These are phyloP conservation scores for Archocentrus centrarchus DNA, from an alignment of 2,113 vertebrate genomes.

Conservation along the genomic window DNA sequence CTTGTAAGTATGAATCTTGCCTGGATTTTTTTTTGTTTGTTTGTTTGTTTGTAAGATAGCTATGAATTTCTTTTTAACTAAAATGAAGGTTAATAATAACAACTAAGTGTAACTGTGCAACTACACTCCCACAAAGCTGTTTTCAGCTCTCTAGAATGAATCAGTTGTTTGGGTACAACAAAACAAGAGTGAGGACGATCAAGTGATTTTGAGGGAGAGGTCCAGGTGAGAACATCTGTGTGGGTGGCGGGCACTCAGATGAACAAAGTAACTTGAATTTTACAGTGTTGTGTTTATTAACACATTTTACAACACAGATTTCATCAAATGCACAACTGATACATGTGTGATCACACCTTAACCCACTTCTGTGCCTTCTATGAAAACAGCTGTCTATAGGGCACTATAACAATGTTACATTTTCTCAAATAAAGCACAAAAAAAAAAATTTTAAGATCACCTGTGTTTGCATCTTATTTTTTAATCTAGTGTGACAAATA, in stretches of 20 bases:
- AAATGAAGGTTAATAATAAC: neutral
- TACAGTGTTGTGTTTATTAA: neutral
- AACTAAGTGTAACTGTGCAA: neutral
- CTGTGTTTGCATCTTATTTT: conserved; percentile 10
- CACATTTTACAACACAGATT: neutral
- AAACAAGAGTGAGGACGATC: neutral
- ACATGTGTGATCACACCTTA: neutral
- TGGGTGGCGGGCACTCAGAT: neutral
- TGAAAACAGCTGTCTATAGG: conserved; percentile 6
- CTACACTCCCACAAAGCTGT: neutral
- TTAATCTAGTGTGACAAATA: neutral
- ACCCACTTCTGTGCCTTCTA: conserved; percentile 36
- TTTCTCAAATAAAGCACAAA: conserved; percentile 47
- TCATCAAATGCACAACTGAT: neutral
- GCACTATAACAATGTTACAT: neutral
- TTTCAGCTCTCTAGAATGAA: neutral
- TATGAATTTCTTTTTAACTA: neutral
- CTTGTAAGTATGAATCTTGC: neutral
- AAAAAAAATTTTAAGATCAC: neutral
- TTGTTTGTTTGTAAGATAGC: neutral
- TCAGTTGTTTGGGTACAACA: neutral
- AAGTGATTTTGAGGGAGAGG: neutral
- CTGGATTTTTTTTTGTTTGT: neutral
- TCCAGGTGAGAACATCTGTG: neutral
- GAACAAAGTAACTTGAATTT: neutral